Base-by-base conservation (phyloP, 2,797 vertebrate genomes). In the Gymnothorax javanicus region DNA sequence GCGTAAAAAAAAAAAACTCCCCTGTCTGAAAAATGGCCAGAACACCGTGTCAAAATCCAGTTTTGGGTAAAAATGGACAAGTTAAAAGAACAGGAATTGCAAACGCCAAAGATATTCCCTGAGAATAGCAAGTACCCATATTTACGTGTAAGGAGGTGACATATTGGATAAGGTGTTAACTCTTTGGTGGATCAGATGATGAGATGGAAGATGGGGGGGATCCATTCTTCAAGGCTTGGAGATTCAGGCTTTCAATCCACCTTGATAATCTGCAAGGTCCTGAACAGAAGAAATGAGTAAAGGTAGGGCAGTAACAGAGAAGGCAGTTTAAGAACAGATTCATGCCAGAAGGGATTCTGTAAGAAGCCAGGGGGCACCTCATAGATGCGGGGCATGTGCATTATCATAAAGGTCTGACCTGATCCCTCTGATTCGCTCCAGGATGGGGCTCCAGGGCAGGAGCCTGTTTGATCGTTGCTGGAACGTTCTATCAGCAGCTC, bases 301-400 rank as follows among this genome's bases (percentile, higher is more conserved):
- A 57, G 59, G 27, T n/a, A 71, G n/a, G 3, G 6, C 20, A 43
- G 25, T 67, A 52, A 43, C 67, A 69, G 58, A 52, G 79, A 86
- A 50, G 81, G 85, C n/a, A 82, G 85, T 69, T 56, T 33, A 82
- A 81, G 67, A 79, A 86, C 57, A 59, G 69, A 69, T 69, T 50
- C 27, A 60, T 56, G 75, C 77, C 88, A 91, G 88, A 89, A 89
- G 91, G 91, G 90, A 91, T 94, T 95, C 91, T 93, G 92, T 92
- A 75, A 93, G 94, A 94, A 94, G 94, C 93, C 95, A 95, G 94
- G 93, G 92, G 92, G 90, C 89, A 93, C 91, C 94, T 95, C 94
- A 92, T 88, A 91, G 90, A 92, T 90, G 71, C 8, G 90, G 90
- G 77, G 90, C 88, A 84, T 73, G 86, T 43, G 93, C 93, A 95